Percentiles rank a stretch among this genome's conserved stretches.
Evolutionary conservation across 2,113 vertebrate species (phyloP).

Genomic region (Protomyctophum bolini): DNA sequence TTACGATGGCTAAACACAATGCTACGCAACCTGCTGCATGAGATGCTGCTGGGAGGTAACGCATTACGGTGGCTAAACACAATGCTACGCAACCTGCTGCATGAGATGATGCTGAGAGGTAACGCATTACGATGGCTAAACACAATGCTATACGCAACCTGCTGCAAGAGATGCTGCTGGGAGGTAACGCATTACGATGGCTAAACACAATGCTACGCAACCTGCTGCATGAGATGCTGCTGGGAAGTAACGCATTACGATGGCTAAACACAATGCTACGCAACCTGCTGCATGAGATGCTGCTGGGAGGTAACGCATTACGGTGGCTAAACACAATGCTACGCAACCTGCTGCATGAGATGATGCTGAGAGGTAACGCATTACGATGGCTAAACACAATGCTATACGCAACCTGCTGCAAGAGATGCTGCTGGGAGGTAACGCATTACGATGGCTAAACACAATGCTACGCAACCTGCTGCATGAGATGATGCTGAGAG

Average conservation of each 20-base stretch:
- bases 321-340: conserved; percentile 12
- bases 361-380: not conserved
- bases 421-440: conserved; percentile 96
- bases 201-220: conserved; percentile 28
- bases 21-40: too few relatives aligned
- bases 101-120: conserved; percentile 91
- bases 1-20: too few relatives aligned
- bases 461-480: too few relatives aligned
- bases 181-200: not conserved
- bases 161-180: too few relatives aligned
- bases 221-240: not conserved
- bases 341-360: conserved; percentile 17
- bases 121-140: conserved; percentile 1
- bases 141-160: too few relatives aligned
- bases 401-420: conserved; percentile 96
- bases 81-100: conserved; percentile 80
- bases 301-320: not conserved
- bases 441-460: conserved; percentile 11
- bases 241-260: not conserved
- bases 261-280: too few relatives aligned
- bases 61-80: too few relatives aligned
- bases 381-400: too few relatives aligned
- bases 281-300: too few relatives aligned
- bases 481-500: too few relatives aligned
- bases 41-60: too few relatives aligned